A percentile compares a stretch with the other conserved stretches of the same genome.
Evolutionary conservation across 1,140 invertebrate genomes (phyloP).

Genomic region (Anthonomus grandis): DNA sequence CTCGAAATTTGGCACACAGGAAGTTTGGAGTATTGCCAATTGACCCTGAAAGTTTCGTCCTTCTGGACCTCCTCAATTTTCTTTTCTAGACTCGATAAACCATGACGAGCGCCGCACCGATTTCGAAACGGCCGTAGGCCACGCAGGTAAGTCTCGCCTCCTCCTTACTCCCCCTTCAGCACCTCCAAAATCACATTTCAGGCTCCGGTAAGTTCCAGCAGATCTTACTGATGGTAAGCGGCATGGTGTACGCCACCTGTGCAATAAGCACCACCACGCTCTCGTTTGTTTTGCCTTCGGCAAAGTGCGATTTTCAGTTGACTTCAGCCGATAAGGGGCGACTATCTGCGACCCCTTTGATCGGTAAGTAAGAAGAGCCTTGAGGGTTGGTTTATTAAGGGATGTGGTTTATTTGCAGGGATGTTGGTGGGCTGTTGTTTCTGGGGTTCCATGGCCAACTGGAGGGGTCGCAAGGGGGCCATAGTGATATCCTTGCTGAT

Average conservation of each 20-base stretch:
- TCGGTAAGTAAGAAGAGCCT: conserved; percentile 48
- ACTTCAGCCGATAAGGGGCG: conserved; percentile 56
- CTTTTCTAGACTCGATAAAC: no score
- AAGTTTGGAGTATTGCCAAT: no score
- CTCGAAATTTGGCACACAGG: no score
- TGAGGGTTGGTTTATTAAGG: background rate
- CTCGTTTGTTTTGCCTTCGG: conserved; percentile 61
- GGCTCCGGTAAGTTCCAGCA: conserved; percentile 66
- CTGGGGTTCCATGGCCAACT: conserved; percentile 65
- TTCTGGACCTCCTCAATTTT: no score
- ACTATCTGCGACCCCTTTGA: conserved; percentile 56
- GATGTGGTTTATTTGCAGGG: conserved; percentile 47
- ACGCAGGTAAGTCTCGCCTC: conserved; percentile 49
- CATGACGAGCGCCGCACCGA: no score
- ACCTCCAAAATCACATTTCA: conserved; percentile 37
- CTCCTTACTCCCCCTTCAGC: background rate
- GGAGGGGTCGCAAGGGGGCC: conserved; percentile 56
- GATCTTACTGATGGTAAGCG: conserved; percentile 58
- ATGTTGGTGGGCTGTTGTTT: conserved; percentile 68
- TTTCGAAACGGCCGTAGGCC: conserved; percentile 56
- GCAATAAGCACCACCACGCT: conserved; percentile 60
- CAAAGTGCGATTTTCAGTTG: conserved; percentile 56
- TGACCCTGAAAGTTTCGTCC: no score
- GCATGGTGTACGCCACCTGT: conserved; percentile 66
- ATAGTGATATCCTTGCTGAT: conserved; percentile 60